Conservation (phyloP, 2,797 vertebrate genomes). For the Sebastes itinus region DNA sequence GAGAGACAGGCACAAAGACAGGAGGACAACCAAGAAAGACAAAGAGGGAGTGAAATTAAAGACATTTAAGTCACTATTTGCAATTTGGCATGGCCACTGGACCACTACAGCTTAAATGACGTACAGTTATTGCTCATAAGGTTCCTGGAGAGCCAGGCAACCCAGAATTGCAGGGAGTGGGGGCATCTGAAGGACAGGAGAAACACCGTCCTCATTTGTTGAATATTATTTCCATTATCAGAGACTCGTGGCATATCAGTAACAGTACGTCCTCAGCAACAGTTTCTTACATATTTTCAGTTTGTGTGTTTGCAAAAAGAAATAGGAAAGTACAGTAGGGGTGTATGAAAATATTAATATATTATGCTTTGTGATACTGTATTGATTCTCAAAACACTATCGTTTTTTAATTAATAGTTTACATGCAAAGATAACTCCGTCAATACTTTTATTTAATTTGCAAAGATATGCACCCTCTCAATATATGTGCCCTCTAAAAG, state of each 20-base stretch:
- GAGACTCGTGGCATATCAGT: neutral
- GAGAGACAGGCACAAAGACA: neutral
- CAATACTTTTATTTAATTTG: too few species aligned
- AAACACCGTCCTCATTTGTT: conserved; percentile 33
- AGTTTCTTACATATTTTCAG: neutral
- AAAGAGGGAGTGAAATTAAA: neutral
- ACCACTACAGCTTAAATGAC: conserved; percentile 35
- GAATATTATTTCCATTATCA: conserved; percentile 29
- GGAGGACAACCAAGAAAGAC: neutral
- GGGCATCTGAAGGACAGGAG: conserved; percentile 19
- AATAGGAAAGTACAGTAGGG: neutral
- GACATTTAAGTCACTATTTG: conserved; percentile 22
- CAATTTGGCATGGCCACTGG: conserved; percentile 14
- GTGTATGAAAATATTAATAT: too few species aligned
- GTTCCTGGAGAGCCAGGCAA: conserved; percentile 32
- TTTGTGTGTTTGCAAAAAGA: neutral
- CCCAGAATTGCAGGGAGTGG: neutral
- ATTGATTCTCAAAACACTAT: too few species aligned
- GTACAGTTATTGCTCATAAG: conserved; percentile 28
- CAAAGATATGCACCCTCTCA: too few species aligned
- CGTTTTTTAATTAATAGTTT: too few species aligned
- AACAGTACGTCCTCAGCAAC: neutral
- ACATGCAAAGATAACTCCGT: too few species aligned
- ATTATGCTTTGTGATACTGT: too few species aligned
- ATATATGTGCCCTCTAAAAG: too few species aligned